Conservation (phyloP, 2,113 vertebrate species). For the Vidua chalybeata region DNA sequence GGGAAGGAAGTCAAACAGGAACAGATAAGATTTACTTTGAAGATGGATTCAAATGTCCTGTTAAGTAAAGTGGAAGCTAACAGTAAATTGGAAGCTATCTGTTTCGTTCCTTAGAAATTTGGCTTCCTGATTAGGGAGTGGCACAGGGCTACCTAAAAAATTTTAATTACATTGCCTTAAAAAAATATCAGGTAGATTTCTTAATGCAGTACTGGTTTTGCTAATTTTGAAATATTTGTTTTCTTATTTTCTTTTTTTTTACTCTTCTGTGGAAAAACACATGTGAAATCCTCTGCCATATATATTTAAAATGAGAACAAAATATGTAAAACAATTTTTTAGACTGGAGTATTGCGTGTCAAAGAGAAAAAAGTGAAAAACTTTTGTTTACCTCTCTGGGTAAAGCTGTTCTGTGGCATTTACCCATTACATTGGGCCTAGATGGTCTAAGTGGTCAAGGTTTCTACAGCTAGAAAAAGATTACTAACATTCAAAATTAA, state of each 20-base stretch:
- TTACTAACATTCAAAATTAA: not conserved
- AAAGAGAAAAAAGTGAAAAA: not conserved
- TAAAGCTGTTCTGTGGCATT: not conserved
- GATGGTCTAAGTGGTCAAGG: not conserved
- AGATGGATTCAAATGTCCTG: not conserved
- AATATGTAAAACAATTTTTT: not conserved
- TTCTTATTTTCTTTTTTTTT: not conserved
- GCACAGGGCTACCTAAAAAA: not conserved
- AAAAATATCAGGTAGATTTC: not conserved
- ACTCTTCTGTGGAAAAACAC: not conserved
- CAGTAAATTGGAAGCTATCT: not conserved
- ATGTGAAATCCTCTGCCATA: not conserved
- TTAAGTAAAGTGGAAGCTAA: not conserved
- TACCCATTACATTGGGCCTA: not conserved
- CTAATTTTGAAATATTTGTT: not conserved
- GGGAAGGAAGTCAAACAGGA: not conserved
- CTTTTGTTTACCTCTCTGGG: not conserved
- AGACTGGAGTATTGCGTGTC: not conserved
- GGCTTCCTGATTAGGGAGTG: not conserved
- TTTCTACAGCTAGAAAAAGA: not conserved
- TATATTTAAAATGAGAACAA: not conserved
- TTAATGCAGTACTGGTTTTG: not conserved
- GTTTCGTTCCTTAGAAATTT: not conserved
- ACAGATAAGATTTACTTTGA: not conserved
- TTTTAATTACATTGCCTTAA: not conserved